A percentile compares a stretch with the other conserved stretches of the same genome.
Conservation (phyloP, 2,888 invertebrate species). For the Pheosia gnoma region DNA sequence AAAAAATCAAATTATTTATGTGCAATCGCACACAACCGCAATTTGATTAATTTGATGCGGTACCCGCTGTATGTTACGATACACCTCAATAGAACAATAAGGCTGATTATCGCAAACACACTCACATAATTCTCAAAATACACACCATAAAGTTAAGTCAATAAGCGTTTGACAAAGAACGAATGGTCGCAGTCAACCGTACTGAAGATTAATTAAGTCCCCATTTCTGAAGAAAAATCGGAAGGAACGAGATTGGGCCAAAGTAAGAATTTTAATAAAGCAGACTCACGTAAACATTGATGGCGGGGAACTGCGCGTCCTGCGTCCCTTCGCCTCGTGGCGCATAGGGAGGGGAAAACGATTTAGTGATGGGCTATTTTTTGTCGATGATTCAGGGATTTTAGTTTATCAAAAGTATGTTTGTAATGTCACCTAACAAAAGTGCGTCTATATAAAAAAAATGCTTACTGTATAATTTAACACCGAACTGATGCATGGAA, state of each 20-base stretch:
- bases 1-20: too few relatives aligned
- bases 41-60: too few relatives aligned
- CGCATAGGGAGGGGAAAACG: neutral
- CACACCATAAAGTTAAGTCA: constrained; percentile 36
- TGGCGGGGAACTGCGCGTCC: constrained; percentile 35
- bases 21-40: too few relatives aligned
- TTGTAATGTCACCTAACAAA: too few relatives aligned
- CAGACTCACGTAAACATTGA: constrained; percentile 76
- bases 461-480: too few relatives aligned
- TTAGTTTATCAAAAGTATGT: neutral
- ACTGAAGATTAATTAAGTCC: constrained; percentile 73
- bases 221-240: constrained; percentile 55
- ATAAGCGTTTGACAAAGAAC: constrained; percentile 45
- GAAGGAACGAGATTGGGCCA: constrained; percentile 57
- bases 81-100: neutral
- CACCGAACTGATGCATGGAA: too few relatives aligned
- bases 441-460: too few relatives aligned
- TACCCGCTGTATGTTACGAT: too few relatives aligned
- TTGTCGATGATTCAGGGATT: neutral
- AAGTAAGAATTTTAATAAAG: constrained; percentile 78
- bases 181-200: constrained; percentile 49
- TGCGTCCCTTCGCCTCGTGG: constrained; percentile 14
- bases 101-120: neutral
- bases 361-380: neutral
- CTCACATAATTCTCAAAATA: constrained; percentile 19